Evolutionary conservation across 30 jellyfish, hydroid and myxozoan genomes (phyloP).

Genomic region (Catostylus mosaicus): DNA sequence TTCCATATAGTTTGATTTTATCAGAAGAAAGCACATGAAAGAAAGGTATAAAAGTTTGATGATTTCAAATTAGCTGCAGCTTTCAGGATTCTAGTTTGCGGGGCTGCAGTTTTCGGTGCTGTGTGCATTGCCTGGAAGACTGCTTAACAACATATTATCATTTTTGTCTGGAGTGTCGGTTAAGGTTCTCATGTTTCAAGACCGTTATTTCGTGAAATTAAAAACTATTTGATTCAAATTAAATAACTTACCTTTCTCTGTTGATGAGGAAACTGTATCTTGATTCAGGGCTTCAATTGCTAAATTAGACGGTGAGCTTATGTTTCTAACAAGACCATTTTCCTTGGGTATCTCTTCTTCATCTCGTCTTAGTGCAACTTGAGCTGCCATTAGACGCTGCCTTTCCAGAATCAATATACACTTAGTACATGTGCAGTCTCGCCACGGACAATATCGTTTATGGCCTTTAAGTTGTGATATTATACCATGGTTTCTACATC

Average conservation of each 20-base stretch:
- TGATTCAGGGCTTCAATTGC: constrained; percentile 31
- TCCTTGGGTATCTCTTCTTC: constrained; percentile 75
- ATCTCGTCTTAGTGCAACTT: constrained; percentile 80
- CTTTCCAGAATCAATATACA: constrained; percentile 80
- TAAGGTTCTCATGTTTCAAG: background rate
- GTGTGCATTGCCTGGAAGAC: too few species aligned
- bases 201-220: too few species aligned
- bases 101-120: too few species aligned
- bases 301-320: constrained; percentile 9
- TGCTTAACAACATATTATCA: too few species aligned
- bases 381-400: constrained; percentile 93
- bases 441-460: constrained; percentile 86
- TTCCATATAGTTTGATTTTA: too few species aligned
- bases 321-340: constrained; percentile 34
- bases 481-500: constrained; percentile 87
- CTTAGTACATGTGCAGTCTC: constrained; percentile 82
- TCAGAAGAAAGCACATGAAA: too few species aligned
- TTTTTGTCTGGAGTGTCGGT: background rate
- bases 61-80: too few species aligned
- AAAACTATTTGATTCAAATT: too few species aligned
- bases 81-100: too few species aligned
- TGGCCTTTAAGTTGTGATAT: constrained; percentile 88
- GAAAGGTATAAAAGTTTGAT: too few species aligned
- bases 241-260: constrained; percentile 52
- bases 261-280: constrained; percentile 62